Base-by-base conservation (phyloP, 1,140 invertebrate species). In the Asobara japonica region DNA sequence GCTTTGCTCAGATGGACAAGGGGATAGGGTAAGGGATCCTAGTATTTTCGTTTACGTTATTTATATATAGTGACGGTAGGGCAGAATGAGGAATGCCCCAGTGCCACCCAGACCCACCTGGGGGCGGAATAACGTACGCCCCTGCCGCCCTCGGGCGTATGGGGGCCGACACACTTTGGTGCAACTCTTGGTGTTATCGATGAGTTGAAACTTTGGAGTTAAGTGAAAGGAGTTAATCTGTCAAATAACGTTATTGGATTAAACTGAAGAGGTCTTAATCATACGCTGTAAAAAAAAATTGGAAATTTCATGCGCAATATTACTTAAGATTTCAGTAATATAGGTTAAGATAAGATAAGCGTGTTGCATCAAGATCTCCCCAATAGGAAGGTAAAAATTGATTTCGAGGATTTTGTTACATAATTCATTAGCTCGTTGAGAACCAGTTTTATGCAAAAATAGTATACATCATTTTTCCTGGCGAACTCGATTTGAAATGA, bases 121-220 rank as follows among this genome's bases (percentile, higher is more conserved):
- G 84, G 80, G 86, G 85, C 84, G 84, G 81, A 85, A 85, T 87
- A 79, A 79, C 84, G 76, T 83, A 79, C 85, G 84, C 85, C 84
- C 81, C 73, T 30, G 82, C 83, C 84, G 84, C 85, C 86, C 81
- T 74, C 83, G 71, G 83, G 84, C 85, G 84, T 82, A 86, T 83
- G 78, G 79, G 83, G 83, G 83, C 80, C 77, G 80, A 56, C 76
- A 78, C 77, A 74, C 68, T 70, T 76, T 77, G 74, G 71, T 74
- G 61, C 71, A 74, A 65, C 31, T 48, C 31, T 66, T 20, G 16
- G 16, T 38, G 25, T 41, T 60, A 74, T 65, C 67, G 61, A 38
- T 31, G 36, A 68, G 38, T 41, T 56, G 10, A 7, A 56, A 48
- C 11, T 13, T 29, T 31, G 25, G 25, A 20, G 45, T 41, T 18